These are phyloP conservation scores for Elachura formosa DNA, from an alignment of 2,113 vertebrate species.

Conservation along the genomic window DNA sequence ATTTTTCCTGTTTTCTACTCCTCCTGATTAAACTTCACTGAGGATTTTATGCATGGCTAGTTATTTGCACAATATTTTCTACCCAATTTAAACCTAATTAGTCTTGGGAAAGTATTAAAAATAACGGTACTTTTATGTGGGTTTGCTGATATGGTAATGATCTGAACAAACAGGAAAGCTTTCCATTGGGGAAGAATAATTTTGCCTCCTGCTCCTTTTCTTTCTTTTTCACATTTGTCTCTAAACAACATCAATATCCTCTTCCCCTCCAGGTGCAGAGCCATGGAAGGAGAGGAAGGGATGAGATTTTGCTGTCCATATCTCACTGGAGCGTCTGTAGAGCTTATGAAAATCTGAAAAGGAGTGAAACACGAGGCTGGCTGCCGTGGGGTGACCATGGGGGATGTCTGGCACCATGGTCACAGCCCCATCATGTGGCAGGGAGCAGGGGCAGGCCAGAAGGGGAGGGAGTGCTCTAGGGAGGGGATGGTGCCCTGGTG, in stretches of 20 bases:
- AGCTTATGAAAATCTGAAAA: background rate
- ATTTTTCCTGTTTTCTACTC: background rate
- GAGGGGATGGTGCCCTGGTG: background rate
- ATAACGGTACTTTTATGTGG: background rate
- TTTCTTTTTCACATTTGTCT: background rate
- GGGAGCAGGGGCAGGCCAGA: background rate
- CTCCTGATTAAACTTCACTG: background rate
- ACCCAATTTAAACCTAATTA: constrained; percentile 59
- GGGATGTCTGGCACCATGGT: background rate
- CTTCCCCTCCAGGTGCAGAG: background rate
- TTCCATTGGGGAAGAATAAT: background rate
- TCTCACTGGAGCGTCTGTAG: fast-evolving
- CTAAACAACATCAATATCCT: background rate
- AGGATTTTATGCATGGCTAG: background rate
- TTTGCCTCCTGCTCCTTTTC: background rate
- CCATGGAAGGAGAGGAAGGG: background rate
- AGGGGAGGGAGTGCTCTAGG: background rate
- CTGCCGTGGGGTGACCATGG: fast-evolving
- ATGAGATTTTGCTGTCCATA: fast-evolving
- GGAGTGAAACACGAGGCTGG: background rate
- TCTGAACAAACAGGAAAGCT: constrained; percentile 13
- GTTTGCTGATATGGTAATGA: background rate
- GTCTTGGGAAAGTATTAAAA: constrained; percentile 18
- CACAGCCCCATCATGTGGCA: fast-evolving
- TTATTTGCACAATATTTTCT: constrained; percentile 28